Base-by-base conservation (phyloP, 2,888 invertebrate species). In the Cryptocheilus praepositus region DNA sequence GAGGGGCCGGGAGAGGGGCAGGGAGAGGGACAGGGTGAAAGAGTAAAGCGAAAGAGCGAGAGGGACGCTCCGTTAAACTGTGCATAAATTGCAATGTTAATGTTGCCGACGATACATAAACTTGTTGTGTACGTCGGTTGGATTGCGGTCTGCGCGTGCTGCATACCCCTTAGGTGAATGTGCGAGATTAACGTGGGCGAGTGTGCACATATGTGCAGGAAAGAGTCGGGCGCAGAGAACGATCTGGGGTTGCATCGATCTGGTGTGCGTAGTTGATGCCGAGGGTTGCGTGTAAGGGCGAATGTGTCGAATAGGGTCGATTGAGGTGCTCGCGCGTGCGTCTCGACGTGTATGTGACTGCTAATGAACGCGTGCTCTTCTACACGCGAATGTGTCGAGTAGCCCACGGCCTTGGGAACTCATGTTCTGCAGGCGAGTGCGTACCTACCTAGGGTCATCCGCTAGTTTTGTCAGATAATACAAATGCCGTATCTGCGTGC, bases 61-160 rank as follows among this genome's bases (percentile, higher is more conserved):
- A 74, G 58, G 61, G 70, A 63, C 43, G 67, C 61, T 75, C 82
- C 79, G 85, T 83, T 82, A 83, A 83, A 85, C 83, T 83, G 80
- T 81, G 84, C 85, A 87, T 87, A 87, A 87, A 87, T 85, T 84
- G 85, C 82, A 77, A 84, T 83, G 85, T 87, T 86, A 86, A 87
- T 87, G 86, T 83, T 81, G 78, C 81, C 79, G 78, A 81, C 83
- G 82, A 85, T 86, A 83, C 86, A 87, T 86, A 87, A 87, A 87
- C 87, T 87, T 83, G 84, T 80, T 85, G 83, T 85, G 83, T 85
- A 83, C 82, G 82, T 79, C 76, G 80, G 84, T 81, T 64, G 86
- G 81, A 86, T 83, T 86, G 85, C 83, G 83, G 85, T 83, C 71
- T 70, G 68, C 61, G 65, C 74, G 65, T 71, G 64, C 74, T 61